Evolutionary conservation across 2,797 vertebrate genomes (phyloP), one percentile per base, ranked within the genome.

Genomic region (Scarus forsteni): DNA sequence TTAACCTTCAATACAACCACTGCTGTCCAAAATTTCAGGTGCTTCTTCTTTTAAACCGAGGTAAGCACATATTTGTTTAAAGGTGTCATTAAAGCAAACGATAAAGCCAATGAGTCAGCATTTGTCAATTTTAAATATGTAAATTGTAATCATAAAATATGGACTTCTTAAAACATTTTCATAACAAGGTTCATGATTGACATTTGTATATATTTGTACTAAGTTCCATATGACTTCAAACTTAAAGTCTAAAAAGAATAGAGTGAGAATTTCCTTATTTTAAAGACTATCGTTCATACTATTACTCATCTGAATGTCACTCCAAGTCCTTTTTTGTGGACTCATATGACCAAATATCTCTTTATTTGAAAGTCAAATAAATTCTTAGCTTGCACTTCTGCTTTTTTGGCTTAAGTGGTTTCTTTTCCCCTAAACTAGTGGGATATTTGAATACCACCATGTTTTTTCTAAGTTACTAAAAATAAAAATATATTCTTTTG

Each of bases 371-470:
- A 60, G 18, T 39, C 50, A 8, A 79, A 64, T 71, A 57, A 44
- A 70, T 8, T 46, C 11, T 7, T 7, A 6, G 18, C 18, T 79
- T 61, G 81, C 16, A 65, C 65, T 81, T 87, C 71, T 76, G 51
- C 58, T 69, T 68, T 81, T 70, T 82, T 72, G 3, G 6, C 11
- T 6, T 55, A 7, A 44, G 35, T 44, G 0, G 1, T 44, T 74
- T 66, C 0, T 11, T 58, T 73, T 71, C 11, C 7, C 13, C 34
- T 35, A 12, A 44, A 3, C 7, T 11, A 59, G 7, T 0, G 44
- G 12, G 12, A 56, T 60, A 10, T 50, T 56, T 18, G 14, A 36
- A 63, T 8, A 19, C 7, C 7, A 6, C 64, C 10, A 11, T 36
- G 14, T 12, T 36, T 12, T 54, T 1, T 56, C 2, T 42, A 34